These are phyloP conservation scores for Stratiomys singularior DNA, from an alignment of 2,888 invertebrate species.

Conservation along the genomic window DNA sequence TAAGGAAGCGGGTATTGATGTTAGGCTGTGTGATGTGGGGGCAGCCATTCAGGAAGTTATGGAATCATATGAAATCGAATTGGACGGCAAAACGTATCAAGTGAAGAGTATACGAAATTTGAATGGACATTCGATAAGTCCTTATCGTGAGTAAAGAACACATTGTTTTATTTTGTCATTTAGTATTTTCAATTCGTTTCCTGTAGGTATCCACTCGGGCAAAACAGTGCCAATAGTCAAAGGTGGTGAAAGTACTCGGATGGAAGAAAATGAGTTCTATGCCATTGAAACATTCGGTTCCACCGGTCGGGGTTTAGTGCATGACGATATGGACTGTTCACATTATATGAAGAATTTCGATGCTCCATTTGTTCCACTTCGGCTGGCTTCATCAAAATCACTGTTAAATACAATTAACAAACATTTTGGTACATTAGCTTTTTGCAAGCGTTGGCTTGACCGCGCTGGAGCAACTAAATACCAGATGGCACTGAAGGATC, in stretches of 20 bases:
- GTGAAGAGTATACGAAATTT: slow-evolving; percentile 98
- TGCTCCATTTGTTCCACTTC: slow-evolving; percentile 87
- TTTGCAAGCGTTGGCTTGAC: slow-evolving; percentile 99
- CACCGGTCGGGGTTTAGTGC: slow-evolving; percentile 92
- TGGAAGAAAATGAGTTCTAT: slow-evolving; percentile 99
- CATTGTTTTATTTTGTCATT: not conserved
- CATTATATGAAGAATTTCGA: slow-evolving; percentile 99
- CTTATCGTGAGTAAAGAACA: slow-evolving; percentile 80
- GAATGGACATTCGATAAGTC: slow-evolving; percentile 99
- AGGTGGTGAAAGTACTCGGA: slow-evolving; percentile 95
- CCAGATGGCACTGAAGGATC: slow-evolving; percentile 97
- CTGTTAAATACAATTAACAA: slow-evolving; percentile 93
- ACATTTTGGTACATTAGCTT: slow-evolving; percentile 96
- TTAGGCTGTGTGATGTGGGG: slow-evolving; percentile 95
- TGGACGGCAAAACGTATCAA: slow-evolving; percentile 95
- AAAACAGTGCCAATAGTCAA: slow-evolving; percentile 99
- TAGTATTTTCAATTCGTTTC: slow-evolving; percentile 8
- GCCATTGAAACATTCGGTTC: slow-evolving; percentile 99
- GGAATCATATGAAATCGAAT: slow-evolving; percentile 98
- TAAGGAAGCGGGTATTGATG: slow-evolving; percentile 94
- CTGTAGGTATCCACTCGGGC: slow-evolving; percentile 86
- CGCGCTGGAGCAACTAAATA: slow-evolving; percentile 96
- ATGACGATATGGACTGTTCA: slow-evolving; percentile 99
- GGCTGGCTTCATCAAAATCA: slow-evolving; percentile 93
- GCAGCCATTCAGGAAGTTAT: slow-evolving; percentile 98